Percentiles rank a stretch among this genome's conserved stretches.
phyloP scores from a whole-genome alignment of 2,797 vertebrate genomes.

The Neoniphon sammara region DNA sequence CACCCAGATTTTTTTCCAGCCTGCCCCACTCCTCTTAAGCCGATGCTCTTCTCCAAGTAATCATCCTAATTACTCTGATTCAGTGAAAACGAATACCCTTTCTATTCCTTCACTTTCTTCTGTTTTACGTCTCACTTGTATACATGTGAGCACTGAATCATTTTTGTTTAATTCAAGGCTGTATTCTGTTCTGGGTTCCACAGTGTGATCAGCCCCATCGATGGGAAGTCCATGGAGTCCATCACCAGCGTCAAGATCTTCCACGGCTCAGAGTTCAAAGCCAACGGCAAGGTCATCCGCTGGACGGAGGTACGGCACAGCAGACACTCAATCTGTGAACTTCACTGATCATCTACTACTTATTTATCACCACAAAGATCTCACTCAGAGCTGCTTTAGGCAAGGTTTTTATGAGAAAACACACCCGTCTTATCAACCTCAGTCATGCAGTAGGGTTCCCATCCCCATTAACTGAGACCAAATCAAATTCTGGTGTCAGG shows the following conservation, averaged over 20 bases:
- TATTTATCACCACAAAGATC: no score
- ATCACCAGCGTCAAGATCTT: slow-evolving; percentile 97
- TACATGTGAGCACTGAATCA: background rate
- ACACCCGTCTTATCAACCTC: no score
- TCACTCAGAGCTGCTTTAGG: no score
- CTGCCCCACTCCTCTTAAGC: no score
- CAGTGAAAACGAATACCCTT: no score
- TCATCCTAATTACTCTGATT: no score
- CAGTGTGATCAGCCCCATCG: slow-evolving; percentile 95
- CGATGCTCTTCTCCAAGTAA: no score
- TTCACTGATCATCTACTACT: background rate
- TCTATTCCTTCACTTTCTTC: background rate
- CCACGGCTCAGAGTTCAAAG: slow-evolving; percentile 97
- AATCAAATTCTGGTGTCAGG: no score
- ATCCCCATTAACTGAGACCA: no score
- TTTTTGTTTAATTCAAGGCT: background rate
- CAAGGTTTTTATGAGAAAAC: no score
- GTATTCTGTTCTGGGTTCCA: slow-evolving; percentile 1
- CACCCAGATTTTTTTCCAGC: no score
- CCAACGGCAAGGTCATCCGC: slow-evolving; percentile 96
- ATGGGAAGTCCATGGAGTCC: slow-evolving; percentile 97
- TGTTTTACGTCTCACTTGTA: background rate
- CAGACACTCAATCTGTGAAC: background rate
- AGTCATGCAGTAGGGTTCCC: no score
- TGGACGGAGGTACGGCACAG: slow-evolving; percentile 91